These are phyloP conservation scores for Synaphobranchus kaupii DNA, from an alignment of 2,797 vertebrate genomes.

Conservation along the genomic window DNA sequence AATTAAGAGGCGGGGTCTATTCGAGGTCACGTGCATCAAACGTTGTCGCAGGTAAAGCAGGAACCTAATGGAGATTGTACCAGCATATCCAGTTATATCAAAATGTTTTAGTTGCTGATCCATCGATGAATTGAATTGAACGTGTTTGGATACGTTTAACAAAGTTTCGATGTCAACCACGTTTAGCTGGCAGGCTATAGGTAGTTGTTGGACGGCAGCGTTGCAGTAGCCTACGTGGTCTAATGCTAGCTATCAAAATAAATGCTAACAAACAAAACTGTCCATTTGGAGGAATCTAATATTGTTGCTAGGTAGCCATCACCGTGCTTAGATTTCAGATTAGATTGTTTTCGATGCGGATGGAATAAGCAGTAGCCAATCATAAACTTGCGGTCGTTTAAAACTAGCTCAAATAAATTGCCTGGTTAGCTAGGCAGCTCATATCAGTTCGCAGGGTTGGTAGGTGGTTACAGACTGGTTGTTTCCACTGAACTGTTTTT, in stretches of 20 bases:
- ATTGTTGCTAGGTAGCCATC: neutral
- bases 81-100: neutral
- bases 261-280: neutral
- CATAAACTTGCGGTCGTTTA: neutral
- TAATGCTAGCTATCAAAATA: neutral
- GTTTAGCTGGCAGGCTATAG: neutral
- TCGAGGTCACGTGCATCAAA: conserved; percentile 28
- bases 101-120: neutral
- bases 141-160: neutral
- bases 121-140: neutral
- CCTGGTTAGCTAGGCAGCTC: neutral
- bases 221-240: neutral
- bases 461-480: neutral
- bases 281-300: neutral
- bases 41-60: conserved; percentile 35
- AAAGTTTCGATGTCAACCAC: neutral
- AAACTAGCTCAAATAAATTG: neutral
- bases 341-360: neutral
- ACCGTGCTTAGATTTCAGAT: neutral
- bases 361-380: neutral
- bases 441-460: neutral
- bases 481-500: neutral
- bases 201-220: neutral
- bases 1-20: conserved; percentile 32
- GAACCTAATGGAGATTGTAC: neutral